phyloP scores from a whole-genome alignment of 1,140 invertebrate genomes.

The Cydia fagiglandana region DNA sequence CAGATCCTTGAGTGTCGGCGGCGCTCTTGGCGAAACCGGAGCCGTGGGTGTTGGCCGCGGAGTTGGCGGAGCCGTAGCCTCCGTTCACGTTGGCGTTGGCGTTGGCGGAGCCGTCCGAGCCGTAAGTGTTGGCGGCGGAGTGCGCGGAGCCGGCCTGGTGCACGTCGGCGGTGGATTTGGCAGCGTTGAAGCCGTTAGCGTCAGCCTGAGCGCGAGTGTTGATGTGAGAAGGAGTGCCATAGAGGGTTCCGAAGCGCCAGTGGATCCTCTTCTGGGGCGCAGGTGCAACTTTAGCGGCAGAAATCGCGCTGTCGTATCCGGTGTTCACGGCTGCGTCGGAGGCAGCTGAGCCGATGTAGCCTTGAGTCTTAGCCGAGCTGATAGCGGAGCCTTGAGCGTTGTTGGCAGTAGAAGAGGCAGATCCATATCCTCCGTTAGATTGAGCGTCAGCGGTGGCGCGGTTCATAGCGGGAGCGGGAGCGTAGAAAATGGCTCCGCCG shows the following conservation, averaged over 20 bases:
- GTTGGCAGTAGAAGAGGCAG: constrained; percentile 52
- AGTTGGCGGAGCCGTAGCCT: constrained; percentile 21
- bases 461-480: constrained; percentile 55
- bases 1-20: constrained; percentile 44
- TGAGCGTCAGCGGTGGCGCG: constrained; percentile 42
- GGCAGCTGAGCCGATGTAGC: constrained; percentile 41
- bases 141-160: constrained; percentile 22
- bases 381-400: constrained; percentile 46
- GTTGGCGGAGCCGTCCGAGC: constrained; percentile 50
- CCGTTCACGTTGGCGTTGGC: constrained; percentile 48
- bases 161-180: neutral
- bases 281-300: constrained; percentile 43
- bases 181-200: constrained; percentile 7
- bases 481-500: constrained; percentile 51
- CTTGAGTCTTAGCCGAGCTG: constrained; percentile 47
- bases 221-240: constrained; percentile 39
- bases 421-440: constrained; percentile 48
- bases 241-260: constrained; percentile 63
- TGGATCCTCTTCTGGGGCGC: constrained; percentile 35
- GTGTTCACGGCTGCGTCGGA: constrained; percentile 55
- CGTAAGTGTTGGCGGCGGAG: constrained; percentile 33
- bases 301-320: constrained; percentile 37
- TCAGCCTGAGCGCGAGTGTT: constrained; percentile 17
- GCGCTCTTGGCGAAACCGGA: constrained; percentile 46
- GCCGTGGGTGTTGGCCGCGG: constrained; percentile 38